Evolutionary conservation across 2,113 vertebrate species (phyloP).

Genomic region (Ramphastos sulfuratus): DNA sequence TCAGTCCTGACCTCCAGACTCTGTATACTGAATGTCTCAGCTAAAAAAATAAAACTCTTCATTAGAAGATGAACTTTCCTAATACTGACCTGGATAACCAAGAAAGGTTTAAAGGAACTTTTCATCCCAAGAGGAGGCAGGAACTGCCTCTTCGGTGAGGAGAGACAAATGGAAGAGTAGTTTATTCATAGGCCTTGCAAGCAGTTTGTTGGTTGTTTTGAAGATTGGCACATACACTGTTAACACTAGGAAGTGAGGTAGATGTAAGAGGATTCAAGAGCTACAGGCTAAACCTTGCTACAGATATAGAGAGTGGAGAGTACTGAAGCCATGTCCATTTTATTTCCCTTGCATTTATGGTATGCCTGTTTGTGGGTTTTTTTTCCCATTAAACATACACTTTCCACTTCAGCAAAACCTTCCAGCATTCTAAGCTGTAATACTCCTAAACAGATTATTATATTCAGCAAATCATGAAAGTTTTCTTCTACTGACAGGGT

Average conservation of each 20-base stretch:
- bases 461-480: neutral
- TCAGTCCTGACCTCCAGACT: neutral
- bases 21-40: neutral
- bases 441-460: neutral
- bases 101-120: neutral
- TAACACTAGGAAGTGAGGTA: neutral
- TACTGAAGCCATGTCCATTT: neutral
- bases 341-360: neutral
- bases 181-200: neutral
- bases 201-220: neutral
- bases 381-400: neutral
- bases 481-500: neutral
- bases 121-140: neutral
- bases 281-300: neutral
- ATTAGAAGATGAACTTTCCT: neutral
- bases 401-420: neutral
- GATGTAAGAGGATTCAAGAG: neutral
- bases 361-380: neutral
- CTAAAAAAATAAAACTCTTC: neutral
- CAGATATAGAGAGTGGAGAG: neutral
- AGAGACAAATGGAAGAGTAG: neutral
- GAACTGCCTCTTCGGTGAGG: neutral
- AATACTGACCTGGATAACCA: neutral
- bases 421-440: neutral
- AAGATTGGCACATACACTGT: fast-evolving